Conservation (phyloP, 2,797 vertebrate genomes). For the Poeciliopsis presidionis region DNA sequence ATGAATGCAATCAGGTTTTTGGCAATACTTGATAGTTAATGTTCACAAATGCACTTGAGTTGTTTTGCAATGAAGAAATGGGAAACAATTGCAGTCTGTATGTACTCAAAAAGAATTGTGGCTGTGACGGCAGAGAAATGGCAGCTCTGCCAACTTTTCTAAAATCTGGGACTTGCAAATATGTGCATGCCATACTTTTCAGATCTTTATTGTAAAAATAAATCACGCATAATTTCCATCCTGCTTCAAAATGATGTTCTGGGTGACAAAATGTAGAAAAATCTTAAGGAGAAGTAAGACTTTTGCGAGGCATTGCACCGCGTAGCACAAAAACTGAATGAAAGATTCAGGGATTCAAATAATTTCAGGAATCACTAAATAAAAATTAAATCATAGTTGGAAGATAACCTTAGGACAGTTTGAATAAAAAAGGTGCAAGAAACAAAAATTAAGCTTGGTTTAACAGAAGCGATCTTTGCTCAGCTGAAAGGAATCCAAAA, state of each 20-base stretch:
- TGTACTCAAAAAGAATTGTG: background rate
- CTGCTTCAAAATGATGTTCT: background rate
- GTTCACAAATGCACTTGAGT: background rate
- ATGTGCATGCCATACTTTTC: background rate
- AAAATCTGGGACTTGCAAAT: background rate
- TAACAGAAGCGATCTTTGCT: slow-evolving; percentile 34
- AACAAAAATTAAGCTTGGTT: slow-evolving; percentile 5
- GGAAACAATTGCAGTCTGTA: background rate
- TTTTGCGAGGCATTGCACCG: background rate
- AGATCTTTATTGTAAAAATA: background rate
- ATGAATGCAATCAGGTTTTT: background rate
- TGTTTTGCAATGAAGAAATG: background rate
- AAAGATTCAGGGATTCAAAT: slow-evolving; percentile 1
- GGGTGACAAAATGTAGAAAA: background rate
- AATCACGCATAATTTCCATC: background rate
- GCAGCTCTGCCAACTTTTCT: background rate
- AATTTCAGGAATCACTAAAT: background rate
- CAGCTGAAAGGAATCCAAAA: slow-evolving; percentile 16
- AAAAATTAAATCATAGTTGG: background rate
- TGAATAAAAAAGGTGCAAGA: slow-evolving; percentile 16
- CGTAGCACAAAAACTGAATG: background rate
- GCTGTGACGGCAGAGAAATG: background rate
- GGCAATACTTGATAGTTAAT: background rate
- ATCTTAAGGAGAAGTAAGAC: background rate
- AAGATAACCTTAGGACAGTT: slow-evolving; percentile 8